Evolutionary conservation across 2,797 vertebrate species (phyloP).

Genomic region (Chrosomus eos): DNA sequence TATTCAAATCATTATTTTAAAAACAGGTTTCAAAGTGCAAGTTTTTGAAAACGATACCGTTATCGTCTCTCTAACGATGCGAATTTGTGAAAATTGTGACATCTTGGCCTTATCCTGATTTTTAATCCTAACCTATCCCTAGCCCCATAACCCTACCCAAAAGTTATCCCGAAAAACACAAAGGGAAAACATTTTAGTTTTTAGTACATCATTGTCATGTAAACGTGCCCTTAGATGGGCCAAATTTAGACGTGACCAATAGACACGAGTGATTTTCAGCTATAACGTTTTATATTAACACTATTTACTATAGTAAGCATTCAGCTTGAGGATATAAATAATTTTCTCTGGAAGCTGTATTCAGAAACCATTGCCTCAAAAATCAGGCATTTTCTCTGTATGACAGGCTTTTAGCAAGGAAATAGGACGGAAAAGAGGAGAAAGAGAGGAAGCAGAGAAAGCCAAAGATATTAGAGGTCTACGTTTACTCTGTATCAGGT

Average conservation of each 20-base stretch:
- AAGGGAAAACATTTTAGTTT: not conserved
- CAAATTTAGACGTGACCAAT: not conserved
- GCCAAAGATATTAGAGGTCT: slow-evolving; percentile 35
- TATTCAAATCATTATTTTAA: not conserved
- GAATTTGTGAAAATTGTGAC: too few species aligned
- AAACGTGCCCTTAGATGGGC: too few species aligned
- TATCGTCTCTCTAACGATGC: too few species aligned
- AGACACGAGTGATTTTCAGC: not conserved
- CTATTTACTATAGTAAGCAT: not conserved
- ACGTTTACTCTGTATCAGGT: slow-evolving; percentile 11
- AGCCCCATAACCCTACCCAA: too few species aligned
- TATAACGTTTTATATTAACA: not conserved
- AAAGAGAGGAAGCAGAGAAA: slow-evolving; percentile 35
- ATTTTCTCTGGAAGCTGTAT: not conserved
- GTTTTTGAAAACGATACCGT: too few species aligned
- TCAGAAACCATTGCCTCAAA: not conserved
- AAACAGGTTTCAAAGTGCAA: too few species aligned
- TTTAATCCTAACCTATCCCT: too few species aligned
- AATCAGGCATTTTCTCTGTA: slow-evolving; percentile 16
- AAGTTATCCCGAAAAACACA: not conserved
- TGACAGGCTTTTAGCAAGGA: not conserved
- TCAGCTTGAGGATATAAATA: not conserved
- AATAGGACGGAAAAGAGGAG: slow-evolving; percentile 20
- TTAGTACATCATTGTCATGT: not conserved
- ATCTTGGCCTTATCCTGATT: too few species aligned